Evolutionary conservation across 1,140 invertebrate species (phyloP).

Genomic region (Solenopsis fugax): DNA sequence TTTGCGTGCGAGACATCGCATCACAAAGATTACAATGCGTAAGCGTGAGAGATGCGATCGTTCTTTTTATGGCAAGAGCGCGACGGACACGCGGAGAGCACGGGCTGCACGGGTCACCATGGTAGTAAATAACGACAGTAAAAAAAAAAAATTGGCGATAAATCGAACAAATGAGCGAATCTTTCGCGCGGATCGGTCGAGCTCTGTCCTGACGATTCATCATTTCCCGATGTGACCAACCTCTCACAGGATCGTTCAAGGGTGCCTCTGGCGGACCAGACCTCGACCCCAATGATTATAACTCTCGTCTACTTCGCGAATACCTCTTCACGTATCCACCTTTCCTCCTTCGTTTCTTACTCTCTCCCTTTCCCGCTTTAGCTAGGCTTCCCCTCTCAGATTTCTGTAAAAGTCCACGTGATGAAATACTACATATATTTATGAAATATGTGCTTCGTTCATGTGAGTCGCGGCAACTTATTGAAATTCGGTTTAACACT

Average conservation of each 20-base stretch:
- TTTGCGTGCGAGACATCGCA: background rate
- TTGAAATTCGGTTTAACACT: slow-evolving; percentile 8
- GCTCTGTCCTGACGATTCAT: slow-evolving; percentile 62
- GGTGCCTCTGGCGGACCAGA: slow-evolving; percentile 59
- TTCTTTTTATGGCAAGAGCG: background rate
- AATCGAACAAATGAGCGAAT: slow-evolving; percentile 72
- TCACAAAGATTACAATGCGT: background rate
- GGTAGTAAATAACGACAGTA: slow-evolving; percentile 64
- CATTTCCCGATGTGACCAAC: slow-evolving; percentile 66
- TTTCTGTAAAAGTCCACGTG: background rate
- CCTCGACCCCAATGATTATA: slow-evolving; percentile 78
- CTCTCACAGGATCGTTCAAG: slow-evolving; percentile 59
- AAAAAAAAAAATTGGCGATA: slow-evolving; percentile 68
- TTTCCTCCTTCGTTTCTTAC: slow-evolving; percentile 26
- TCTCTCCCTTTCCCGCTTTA: background rate
- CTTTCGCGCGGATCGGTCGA: slow-evolving; percentile 37
- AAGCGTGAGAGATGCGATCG: background rate
- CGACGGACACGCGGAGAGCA: background rate
- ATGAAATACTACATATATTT: slow-evolving; percentile 33
- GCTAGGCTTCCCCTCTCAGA: background rate
- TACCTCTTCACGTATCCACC: slow-evolving; percentile 6
- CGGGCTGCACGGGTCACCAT: background rate
- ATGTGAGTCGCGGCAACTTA: background rate
- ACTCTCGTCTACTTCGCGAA: slow-evolving; percentile 70
- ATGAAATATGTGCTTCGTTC: slow-evolving; percentile 2